phyloP scores from a whole-genome alignment of 2,797 vertebrate species.

The Lerista edwardsae region DNA sequence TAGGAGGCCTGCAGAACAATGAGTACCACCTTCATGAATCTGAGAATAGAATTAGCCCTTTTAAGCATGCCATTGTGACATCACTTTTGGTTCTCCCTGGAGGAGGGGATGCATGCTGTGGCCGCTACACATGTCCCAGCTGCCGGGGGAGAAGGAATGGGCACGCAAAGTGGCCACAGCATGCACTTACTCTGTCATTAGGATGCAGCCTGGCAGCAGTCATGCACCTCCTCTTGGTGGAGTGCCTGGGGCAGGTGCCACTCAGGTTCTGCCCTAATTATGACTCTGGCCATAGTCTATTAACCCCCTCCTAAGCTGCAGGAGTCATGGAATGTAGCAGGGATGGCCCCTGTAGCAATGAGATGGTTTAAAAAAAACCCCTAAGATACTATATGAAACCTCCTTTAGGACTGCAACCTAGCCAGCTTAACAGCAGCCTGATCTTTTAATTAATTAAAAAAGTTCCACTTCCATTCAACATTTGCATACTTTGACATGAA shows the following conservation, averaged over 20 bases:
- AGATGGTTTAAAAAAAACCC: not conserved
- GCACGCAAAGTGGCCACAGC: no score
- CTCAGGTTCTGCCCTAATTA: no score
- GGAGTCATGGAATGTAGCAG: not conserved
- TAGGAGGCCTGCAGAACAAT: not conserved
- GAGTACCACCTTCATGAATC: not conserved
- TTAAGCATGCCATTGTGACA: no score
- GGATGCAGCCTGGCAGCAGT: no score
- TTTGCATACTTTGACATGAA: not conserved
- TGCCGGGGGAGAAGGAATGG: no score
- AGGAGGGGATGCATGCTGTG: no score
- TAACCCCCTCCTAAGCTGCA: not conserved
- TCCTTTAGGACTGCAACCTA: not conserved
- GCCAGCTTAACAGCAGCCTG: not conserved
- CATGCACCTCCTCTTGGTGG: no score
- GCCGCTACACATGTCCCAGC: no score
- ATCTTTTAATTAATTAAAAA: not conserved
- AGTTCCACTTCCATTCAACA: not conserved
- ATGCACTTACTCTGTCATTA: no score
- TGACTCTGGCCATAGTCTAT: no score
- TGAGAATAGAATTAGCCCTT: not conserved
- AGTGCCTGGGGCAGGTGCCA: no score
- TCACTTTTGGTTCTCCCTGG: no score
- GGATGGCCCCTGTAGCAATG: conserved; percentile 5
- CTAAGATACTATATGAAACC: not conserved